Base-by-base conservation (phyloP, 2,888 invertebrate genomes). In the Fragum whitleyi region DNA sequence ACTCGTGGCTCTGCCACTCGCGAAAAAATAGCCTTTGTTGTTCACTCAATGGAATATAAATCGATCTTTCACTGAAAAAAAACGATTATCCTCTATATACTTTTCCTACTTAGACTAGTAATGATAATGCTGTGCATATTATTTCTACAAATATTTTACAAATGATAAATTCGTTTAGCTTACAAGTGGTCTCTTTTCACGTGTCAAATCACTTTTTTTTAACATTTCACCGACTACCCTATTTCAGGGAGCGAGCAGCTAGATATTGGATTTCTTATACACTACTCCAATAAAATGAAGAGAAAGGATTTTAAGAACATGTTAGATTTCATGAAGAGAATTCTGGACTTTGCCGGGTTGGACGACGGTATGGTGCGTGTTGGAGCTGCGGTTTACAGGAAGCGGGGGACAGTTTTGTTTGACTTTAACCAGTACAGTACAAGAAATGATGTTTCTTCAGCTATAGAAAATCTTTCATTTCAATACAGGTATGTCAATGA, bases 221-320 rank as follows among this genome's bases (percentile, higher is more conserved):
- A n/a, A n/a, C n/a, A n/a, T n/a, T n/a, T n/a, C n/a, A n/a, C n/a
- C n/a, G n/a, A n/a, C n/a, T n/a, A n/a, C n/a, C 9, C 32, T 6
- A 28, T 26, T 26, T 11, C 32, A 90, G 90, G 81, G 19, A 88
- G 87, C 62, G 86, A 86, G 47, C 76, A 77, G 19, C 74, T 88
- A 21, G 91, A 91, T 76, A 74, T 91, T n/a, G 87, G 85, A 6
- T 89, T 91, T 70, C 82, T 91, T 9, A 72, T 89, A 23, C 90
- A 91, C 74, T 87, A 86, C 71, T 89, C 89, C 5, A 78, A 84
- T 42, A 61, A 75, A 14, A 83, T 89, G 71, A 79, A 75, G 14
- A 68, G 77, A 26, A 47, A 59, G 3, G 74, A 80, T 23, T 88
- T 87, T 67, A 47, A 78, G n/a, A 53, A 79, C 28, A 78, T 90